phyloP scores from a whole-genome alignment of 1,140 invertebrate species.

The Diorhabda sublineata region DNA sequence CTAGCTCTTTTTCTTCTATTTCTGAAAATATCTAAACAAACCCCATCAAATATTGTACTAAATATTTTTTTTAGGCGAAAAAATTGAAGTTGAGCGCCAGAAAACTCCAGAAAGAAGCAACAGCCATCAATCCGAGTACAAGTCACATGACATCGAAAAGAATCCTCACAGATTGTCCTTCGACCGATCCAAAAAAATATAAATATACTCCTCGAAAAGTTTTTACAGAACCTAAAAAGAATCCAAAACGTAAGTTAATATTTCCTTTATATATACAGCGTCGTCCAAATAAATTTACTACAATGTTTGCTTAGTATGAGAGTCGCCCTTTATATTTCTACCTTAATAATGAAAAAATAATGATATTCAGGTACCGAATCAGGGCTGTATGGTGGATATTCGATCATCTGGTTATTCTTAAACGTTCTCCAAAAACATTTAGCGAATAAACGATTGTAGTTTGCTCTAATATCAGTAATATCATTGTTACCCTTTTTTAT shows the following conservation, averaged over 20 bases:
- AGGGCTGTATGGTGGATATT: too few species aligned
- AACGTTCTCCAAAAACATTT: too few species aligned
- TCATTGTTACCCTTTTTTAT: too few species aligned
- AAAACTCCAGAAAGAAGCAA: conserved; percentile 29
- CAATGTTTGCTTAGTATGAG: too few species aligned
- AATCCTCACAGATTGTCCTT: background rate
- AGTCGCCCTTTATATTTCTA: too few species aligned
- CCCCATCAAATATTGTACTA: background rate
- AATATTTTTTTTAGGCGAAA: conserved; percentile 21
- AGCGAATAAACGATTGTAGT: too few species aligned
- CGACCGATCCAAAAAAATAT: background rate
- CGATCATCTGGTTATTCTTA: too few species aligned
- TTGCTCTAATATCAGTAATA: too few species aligned
- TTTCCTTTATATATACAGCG: too few species aligned
- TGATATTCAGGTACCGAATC: too few species aligned
- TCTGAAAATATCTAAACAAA: background rate
- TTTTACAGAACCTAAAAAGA: background rate
- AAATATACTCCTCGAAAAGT: background rate
- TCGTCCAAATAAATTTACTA: too few species aligned
- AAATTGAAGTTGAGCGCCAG: conserved; percentile 33
- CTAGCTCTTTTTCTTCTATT: background rate
- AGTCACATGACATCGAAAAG: background rate
- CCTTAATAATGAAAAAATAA: too few species aligned
- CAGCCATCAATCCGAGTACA: background rate
- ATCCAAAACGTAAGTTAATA: background rate